Evolutionary conservation across 2,888 invertebrate genomes (phyloP), one percentile per base, ranked within the genome.

Genomic region (Tetrapedia diversipes): DNA sequence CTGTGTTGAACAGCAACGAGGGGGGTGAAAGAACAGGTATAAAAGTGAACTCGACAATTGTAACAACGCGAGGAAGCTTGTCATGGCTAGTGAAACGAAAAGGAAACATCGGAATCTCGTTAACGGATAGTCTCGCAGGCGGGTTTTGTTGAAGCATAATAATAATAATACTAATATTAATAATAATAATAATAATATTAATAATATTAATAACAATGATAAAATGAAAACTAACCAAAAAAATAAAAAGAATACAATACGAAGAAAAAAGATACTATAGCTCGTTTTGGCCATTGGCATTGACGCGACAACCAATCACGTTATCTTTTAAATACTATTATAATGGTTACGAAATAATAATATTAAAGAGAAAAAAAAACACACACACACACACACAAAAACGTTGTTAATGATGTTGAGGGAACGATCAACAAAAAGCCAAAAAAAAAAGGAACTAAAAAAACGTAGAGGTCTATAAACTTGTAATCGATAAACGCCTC

Each of bases 221-320:
- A 56, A 61, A 60, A 27, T 19, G 29, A 54, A n/a, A 49, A 54
- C 10, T 43, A 51, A 8, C n/a, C n/a, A 41, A 19, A 27, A 67
- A 68, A 56, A 61, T 49, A 34, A 32, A 57, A 37, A 37, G n/a
- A 45, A 43, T n/a, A n/a, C n/a, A n/a, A n/a, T n/a, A n/a, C n/a
- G 11, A 49, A 61, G 4, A 34, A 27, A 24, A 59, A 61, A 34
- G 56, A 60, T 43, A 73, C 67, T 72, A 80, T 79, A 79, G 82
- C 82, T 81, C 78, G 83, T 86, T 85, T 86, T 79, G 84, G 80
- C 82, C 84, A 86, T 86, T 84, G 87, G 86, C 86, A 86, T 80
- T 81, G 89, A 90, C 89, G 91, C 91, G 91, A 91, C 86, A 91
- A 90, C 91, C 91, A 91, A 91, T 91, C 91, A 91, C 87, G 88